These are phyloP conservation scores for Capreolus pygargus DNA, from an alignment of 2,113 vertebrate genomes.

Conservation along the genomic window DNA sequence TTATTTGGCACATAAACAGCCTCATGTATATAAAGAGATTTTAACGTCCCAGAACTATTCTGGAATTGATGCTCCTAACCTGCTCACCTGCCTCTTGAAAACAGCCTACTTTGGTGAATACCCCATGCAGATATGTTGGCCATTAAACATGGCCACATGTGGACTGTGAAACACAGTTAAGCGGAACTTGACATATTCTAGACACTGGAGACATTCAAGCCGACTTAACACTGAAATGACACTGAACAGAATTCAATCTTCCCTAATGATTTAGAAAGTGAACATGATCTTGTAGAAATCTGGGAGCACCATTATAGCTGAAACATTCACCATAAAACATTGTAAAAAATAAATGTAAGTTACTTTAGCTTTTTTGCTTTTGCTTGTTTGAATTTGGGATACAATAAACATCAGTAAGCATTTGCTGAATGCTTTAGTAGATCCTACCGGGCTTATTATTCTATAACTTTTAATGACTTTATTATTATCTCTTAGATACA, in stretches of 20 bases:
- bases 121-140: background rate
- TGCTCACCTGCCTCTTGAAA: background rate
- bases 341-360: background rate
- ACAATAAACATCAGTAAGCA: background rate
- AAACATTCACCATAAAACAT: background rate
- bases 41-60: background rate
- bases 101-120: background rate
- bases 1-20: background rate
- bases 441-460: background rate
- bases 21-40: background rate
- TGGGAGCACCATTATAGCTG: background rate
- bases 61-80: background rate
- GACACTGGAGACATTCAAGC: background rate
- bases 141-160: background rate
- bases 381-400: background rate
- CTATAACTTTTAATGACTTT: conserved; percentile 11
- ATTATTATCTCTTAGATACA: background rate
- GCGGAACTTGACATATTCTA: background rate
- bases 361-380: background rate
- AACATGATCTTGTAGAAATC: background rate
- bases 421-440: background rate
- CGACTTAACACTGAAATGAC: background rate
- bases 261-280: conserved; percentile 15
- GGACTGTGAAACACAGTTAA: background rate
- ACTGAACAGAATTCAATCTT: background rate